phyloP scores from a whole-genome alignment of 2,797 vertebrate genomes.

The Poecilia picta region DNA sequence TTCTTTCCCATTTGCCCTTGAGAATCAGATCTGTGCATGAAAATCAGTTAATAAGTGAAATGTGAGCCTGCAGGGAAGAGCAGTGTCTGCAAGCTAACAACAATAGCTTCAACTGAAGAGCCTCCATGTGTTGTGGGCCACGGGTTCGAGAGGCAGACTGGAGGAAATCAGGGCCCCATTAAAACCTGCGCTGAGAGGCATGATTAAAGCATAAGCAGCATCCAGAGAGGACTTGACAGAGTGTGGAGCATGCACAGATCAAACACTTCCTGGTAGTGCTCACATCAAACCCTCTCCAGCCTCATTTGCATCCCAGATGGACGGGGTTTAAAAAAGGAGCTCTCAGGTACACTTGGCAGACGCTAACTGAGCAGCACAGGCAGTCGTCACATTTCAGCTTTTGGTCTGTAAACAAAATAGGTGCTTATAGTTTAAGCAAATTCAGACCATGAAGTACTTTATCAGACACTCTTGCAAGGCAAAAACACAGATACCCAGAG shows the following conservation, averaged over 20 bases:
- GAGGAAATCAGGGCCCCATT: slow-evolving; percentile 5
- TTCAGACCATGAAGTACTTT: slow-evolving; percentile 8
- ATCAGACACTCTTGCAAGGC: not conserved
- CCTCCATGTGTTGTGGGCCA: slow-evolving; percentile 1
- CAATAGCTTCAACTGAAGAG: slow-evolving; percentile 37
- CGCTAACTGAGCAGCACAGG: slow-evolving; percentile 34
- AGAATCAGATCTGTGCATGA: slow-evolving; percentile 19
- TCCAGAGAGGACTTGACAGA: slow-evolving; percentile 35
- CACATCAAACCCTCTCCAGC: slow-evolving; percentile 45
- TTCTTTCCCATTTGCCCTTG: slow-evolving; percentile 30
- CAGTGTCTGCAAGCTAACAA: slow-evolving; percentile 16
- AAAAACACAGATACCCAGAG: slow-evolving; percentile 1
- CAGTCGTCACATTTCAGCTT: slow-evolving; percentile 19
- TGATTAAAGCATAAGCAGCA: slow-evolving; percentile 31
- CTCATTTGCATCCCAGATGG: slow-evolving; percentile 36
- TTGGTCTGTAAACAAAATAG: slow-evolving; percentile 9
- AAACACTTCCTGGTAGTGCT: slow-evolving; percentile 34
- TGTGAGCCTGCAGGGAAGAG: slow-evolving; percentile 15
- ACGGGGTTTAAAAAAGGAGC: slow-evolving; percentile 27
- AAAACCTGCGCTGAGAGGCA: slow-evolving; percentile 19
- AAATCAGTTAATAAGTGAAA: slow-evolving; percentile 41
- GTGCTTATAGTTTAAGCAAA: slow-evolving; percentile 3
- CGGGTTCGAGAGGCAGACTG: not conserved
- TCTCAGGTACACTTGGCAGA: slow-evolving; percentile 35
- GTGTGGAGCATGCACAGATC: slow-evolving; percentile 17